Evolutionary conservation across 2,888 invertebrate genomes (phyloP).

Genomic region (Hemistola chrysoprasaria): DNA sequence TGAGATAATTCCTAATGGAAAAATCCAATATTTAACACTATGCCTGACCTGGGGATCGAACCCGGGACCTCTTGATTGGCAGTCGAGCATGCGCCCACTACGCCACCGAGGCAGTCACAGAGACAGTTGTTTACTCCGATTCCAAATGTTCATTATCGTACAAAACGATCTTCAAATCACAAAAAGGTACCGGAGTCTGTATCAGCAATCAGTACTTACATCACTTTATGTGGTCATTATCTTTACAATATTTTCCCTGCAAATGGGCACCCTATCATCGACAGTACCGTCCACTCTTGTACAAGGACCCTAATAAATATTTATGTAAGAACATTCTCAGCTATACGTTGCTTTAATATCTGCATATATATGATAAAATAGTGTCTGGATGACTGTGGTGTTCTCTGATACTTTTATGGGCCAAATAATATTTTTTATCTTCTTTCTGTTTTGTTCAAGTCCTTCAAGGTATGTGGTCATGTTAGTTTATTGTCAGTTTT

Average conservation of each 20-base stretch:
- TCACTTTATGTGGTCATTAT: constrained; percentile 9
- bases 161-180: constrained; percentile 6
- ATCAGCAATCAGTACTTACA: constrained; percentile 14
- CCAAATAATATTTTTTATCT: constrained; percentile 2
- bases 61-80: too few species aligned
- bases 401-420: constrained; percentile 13
- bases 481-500: too few species aligned
- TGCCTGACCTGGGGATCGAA: too few species aligned
- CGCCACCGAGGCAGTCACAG: too few species aligned
- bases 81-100: too few species aligned
- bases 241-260: constrained; percentile 6
- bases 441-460: constrained; percentile 3
- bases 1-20: too few species aligned
- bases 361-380: constrained; percentile 28
- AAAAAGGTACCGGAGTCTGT: too few species aligned
- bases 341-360: constrained; percentile 38
- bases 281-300: constrained; percentile 43
- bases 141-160: too few species aligned
- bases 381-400: constrained; percentile 26
- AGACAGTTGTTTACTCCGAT: too few species aligned
- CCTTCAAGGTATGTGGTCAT: too few species aligned
- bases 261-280: constrained; percentile 33
- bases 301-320: constrained; percentile 66
- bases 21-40: too few species aligned
- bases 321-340: constrained; percentile 59